Conservation (phyloP, 2,113 vertebrate species). For the Nansenia antarctica region DNA sequence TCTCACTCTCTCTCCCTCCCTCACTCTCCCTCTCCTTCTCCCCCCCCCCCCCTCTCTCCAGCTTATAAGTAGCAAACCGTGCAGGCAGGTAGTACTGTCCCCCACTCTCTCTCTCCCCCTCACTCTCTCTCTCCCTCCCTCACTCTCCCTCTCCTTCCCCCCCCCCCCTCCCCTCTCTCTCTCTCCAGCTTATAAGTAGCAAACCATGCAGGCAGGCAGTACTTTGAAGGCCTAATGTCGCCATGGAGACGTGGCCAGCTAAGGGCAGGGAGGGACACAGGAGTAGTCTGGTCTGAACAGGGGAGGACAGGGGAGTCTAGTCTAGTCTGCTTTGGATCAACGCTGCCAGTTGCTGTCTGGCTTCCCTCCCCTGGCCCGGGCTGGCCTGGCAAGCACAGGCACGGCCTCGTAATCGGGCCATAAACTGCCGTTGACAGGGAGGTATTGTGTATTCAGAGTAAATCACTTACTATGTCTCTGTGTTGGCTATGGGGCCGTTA, state of each 20-base stretch:
- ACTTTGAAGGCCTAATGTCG: conserved; percentile 35
- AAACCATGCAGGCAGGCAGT: conserved; percentile 6
- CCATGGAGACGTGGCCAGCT: conserved; percentile 56
- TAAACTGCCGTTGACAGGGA: too few relatives aligned
- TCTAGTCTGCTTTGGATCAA: not conserved
- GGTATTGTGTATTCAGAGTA: too few relatives aligned
- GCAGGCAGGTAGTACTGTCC: conserved; percentile 19
- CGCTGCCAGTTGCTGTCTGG: not conserved
- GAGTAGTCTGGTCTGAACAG: conserved; percentile 19
- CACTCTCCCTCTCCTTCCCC: too few relatives aligned
- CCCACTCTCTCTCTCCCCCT: too few relatives aligned
- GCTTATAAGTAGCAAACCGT: conserved; percentile 43
- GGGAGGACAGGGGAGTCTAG: not conserved
- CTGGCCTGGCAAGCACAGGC: not conserved
- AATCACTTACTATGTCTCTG: too few relatives aligned
- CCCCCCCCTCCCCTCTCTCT: too few relatives aligned
- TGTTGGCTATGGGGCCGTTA: not conserved
- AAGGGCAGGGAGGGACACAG: conserved; percentile 15
- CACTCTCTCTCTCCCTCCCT: too few relatives aligned
- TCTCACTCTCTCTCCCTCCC: too few relatives aligned
- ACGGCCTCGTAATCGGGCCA: too few relatives aligned
- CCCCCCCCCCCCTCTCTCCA: conserved; percentile 23
- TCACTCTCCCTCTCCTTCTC: too few relatives aligned
- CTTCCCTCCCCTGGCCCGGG: too few relatives aligned
- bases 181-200: conserved; percentile 45